Evolutionary conservation across 2,888 invertebrate genomes (phyloP), one percentile per base, ranked within the genome.

Genomic region (Lasioglossum malachurum): DNA sequence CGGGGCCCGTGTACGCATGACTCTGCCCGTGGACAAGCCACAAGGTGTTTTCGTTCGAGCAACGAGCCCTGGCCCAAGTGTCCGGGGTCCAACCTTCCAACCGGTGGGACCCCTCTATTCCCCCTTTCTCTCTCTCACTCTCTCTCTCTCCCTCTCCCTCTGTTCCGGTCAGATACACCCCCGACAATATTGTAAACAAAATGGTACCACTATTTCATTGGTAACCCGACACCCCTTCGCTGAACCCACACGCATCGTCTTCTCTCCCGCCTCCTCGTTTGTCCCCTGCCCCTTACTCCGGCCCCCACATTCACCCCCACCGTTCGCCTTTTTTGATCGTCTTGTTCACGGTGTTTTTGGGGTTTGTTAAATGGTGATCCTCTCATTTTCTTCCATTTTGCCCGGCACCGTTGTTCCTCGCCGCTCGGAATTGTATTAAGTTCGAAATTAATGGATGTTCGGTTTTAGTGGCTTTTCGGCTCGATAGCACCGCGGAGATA

Each of bases 201-300:
- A 94, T 95, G 94, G 94, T 95, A 94, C 95, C 95, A 94, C 93
- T 95, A 95, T 94, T 94, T 95, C 94, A 95, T 94, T 93, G 94
- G 95, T 94, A 95, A 95, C 95, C 94, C 92, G 94, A 95, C 92
- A 94, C 94, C 93, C 90, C 87, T 38, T 87, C 80, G 89, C 84
- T 88, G 93, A 93, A 95, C 94, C 94, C 94, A 95, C 95, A 95
- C 95, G 91, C 93, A 93, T 93, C 92, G 94, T 80, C 87, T 80
- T 80, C 86, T 69, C n/a, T 67, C 60, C 81, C 82, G 80, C 86
- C 82, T 87, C 82, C 60, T 87, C 77, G 72, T 83, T 75, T 72
- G 35, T 80, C 83, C 57, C 60, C 27, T 27, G 31, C n/a, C 71
- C 16, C 38, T 57, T 23, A 64, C 60, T 35, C 53, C 49, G 19